These are phyloP conservation scores for Vanacampus margaritifer DNA, from an alignment of 2,113 vertebrate species.

Conservation along the genomic window DNA sequence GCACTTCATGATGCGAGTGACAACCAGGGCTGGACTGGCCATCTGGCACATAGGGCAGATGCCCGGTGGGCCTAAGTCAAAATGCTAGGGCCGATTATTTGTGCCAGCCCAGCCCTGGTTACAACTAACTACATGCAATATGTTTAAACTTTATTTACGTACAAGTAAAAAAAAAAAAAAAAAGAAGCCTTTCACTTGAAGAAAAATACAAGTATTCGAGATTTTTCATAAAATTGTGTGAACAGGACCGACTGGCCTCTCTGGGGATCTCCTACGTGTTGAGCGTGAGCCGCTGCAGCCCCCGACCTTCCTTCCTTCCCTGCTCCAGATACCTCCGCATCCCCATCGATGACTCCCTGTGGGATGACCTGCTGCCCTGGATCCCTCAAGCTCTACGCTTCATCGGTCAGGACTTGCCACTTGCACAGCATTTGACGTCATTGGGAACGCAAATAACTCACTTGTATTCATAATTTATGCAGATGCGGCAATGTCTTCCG, in stretches of 20 bases:
- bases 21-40: too few species aligned
- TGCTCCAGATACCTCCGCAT: conserved; percentile 74
- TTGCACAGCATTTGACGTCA: not conserved
- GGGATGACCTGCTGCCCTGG: conserved; percentile 78
- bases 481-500: conserved; percentile 71
- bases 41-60: too few species aligned
- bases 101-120: too few species aligned
- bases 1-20: too few species aligned
- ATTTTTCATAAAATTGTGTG: not conserved
- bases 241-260: conserved; percentile 68
- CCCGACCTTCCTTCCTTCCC: conserved; percentile 73
- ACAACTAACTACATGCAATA: not conserved
- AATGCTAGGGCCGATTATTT: too few species aligned
- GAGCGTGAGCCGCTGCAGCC: conserved; percentile 76
- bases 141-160: not conserved
- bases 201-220: not conserved
- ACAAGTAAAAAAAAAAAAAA: not conserved
- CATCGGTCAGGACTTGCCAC: conserved; percentile 64
- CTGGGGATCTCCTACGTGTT: conserved; percentile 76
- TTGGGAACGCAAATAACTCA: not conserved
- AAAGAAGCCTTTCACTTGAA: not conserved
- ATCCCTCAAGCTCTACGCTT: conserved; percentile 75
- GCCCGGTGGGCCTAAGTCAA: too few species aligned
- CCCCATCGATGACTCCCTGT: conserved; percentile 78
- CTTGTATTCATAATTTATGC: not conserved